A percentile compares a stretch with the other conserved stretches of the same genome.
These are phyloP conservation scores for Cassiopea andromeda DNA, from an alignment of 30 jellyfish, hydroid and myxozoan genomes.

Conservation along the genomic window DNA sequence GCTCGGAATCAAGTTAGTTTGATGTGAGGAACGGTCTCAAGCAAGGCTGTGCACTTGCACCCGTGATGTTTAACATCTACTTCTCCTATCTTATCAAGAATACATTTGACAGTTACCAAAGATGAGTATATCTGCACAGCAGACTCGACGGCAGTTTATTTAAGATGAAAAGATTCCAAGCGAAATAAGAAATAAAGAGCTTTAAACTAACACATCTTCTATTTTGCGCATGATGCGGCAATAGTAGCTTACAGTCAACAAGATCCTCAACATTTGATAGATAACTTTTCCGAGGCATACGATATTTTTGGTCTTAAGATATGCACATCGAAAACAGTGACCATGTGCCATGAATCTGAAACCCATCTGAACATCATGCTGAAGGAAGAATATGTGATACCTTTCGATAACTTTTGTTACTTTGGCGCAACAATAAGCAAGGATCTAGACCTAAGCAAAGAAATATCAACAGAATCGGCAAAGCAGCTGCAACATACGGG, in stretches of 20 bases:
- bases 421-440: conserved; percentile 37
- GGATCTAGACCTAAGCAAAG: conserved; percentile 25
- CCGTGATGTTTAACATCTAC: conserved; percentile 25
- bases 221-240: conserved; percentile 2
- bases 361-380: not conserved
- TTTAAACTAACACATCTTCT: not conserved
- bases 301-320: conserved; percentile 15
- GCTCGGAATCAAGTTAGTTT: conserved; percentile 4
- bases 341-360: not conserved
- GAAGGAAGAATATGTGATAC: conserved; percentile 8
- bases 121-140: conserved; percentile 11
- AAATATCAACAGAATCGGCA: conserved; percentile 28
- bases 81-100: conserved; percentile 10
- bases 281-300: conserved; percentile 11
- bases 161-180: conserved; percentile 6
- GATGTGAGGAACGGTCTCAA: conserved; percentile 18
- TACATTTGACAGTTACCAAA: not conserved
- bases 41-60: conserved; percentile 35
- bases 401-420: conserved; percentile 33
- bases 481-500: conserved; percentile 37
- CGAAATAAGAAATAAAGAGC: not conserved
- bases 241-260: conserved; percentile 17
- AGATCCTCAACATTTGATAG: not conserved
- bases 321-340: conserved; percentile 20
- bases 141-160: conserved; percentile 22